Base-by-base conservation (phyloP, 2,888 invertebrate species). In the Aromia moschata region DNA sequence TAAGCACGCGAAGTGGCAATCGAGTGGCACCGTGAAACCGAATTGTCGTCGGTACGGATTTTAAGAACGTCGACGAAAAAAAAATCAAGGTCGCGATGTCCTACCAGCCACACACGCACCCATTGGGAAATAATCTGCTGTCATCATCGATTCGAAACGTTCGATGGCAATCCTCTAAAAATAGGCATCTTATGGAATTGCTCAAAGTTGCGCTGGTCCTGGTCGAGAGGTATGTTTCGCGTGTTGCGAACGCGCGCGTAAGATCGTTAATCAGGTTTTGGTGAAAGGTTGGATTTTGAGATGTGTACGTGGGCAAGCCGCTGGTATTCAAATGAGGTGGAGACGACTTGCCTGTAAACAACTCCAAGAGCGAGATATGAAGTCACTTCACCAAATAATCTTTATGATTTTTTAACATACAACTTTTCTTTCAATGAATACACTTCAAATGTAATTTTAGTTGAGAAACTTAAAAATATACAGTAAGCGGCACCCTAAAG, bases 191-290 rank as follows among this genome's bases (percentile, higher is more conserved):
- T 31, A 30, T 17, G 40, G 20, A 1, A n/a, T 51, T 51, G 16
- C 51, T 2, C 30, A 40, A 51, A 40, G 16, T 51, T 51, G 51
- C 17, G 51, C 40, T 30, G 51, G 51, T 51, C 40, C 40, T 51
- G 51, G 51, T 40, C 10, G 7, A 40, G 31, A 51, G 17, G n/a
- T n/a, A n/a, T 51, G 40, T 11, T 40, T 15, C 18, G 17, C 11
- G 15, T 15, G 51, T 25, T 51, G 14, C 11, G 51, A 51, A 25
- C 40, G 40, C 40, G 10, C 38, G 30, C 30, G 16, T 5, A 16
- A 51, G 14, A 20, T n/a, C 33, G 15, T 46, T 49, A 18, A 49
- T 37, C 49, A 46, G 18, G n/a, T 49, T 40, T 38, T 10, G 25
- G 51, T 51, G 51, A 51, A 51, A 51, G 51, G 51, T 16, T 30